These are phyloP conservation scores for Epsilonema sp. DNA, from an alignment of 2,888 invertebrate species.

Conservation along the genomic window DNA sequence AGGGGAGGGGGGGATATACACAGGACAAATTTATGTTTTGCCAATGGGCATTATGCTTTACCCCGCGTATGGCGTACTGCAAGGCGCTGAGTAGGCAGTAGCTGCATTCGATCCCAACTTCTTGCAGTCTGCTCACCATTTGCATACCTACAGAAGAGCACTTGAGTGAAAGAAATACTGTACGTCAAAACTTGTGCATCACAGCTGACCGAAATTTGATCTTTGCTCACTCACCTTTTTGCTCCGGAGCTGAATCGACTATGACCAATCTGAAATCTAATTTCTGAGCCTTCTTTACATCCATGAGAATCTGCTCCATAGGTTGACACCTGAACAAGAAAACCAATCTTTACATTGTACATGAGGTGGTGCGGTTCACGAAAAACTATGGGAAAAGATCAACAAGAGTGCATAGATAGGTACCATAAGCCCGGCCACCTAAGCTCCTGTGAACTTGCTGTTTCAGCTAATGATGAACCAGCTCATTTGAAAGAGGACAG, in stretches of 20 bases:
- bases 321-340: slow-evolving; percentile 2
- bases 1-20: too few species aligned
- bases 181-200: too few species aligned
- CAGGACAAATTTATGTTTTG: too few species aligned
- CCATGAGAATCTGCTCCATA: slow-evolving; percentile 2
- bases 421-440: slow-evolving; percentile 5
- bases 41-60: too few species aligned
- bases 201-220: too few species aligned
- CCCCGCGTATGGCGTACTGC: background rate
- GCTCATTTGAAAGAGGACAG: too few species aligned
- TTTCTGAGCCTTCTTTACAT: background rate
- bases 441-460: too few species aligned
- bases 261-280: background rate
- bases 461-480: too few species aligned
- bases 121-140: background rate
- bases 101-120: background rate
- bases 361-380: too few species aligned
- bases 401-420: background rate
- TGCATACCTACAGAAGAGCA: background rate
- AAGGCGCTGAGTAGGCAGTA: background rate
- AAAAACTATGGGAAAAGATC: too few species aligned
- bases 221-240: slow-evolving; percentile 1
- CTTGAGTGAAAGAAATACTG: background rate
- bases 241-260: slow-evolving; percentile 3
- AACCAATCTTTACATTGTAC: too few species aligned